Conservation (phyloP, 2,888 invertebrate genomes). For the Buathra laborator region DNA sequence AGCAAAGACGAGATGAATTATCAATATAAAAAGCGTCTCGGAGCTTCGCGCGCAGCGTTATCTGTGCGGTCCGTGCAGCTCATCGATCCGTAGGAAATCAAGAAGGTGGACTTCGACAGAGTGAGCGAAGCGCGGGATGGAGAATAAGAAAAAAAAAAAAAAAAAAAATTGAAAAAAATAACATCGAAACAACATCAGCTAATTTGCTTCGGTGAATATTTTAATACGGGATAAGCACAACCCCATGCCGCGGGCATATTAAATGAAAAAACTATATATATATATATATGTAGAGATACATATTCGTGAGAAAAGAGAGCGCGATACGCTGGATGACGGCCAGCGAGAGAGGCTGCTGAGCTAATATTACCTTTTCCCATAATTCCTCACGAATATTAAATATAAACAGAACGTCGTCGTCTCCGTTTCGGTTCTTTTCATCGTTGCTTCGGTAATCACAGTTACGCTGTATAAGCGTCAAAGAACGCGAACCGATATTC, state of each 20-base stretch:
- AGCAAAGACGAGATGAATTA: constrained; percentile 2
- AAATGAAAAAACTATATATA: background rate
- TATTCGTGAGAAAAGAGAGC: constrained; percentile 9
- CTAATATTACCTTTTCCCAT: constrained; percentile 71
- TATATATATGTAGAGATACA: constrained; percentile 6
- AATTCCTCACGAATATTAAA: constrained; percentile 69
- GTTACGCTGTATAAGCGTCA: background rate
- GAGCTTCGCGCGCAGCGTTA: background rate
- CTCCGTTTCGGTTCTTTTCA: background rate
- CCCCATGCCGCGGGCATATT: constrained; percentile 18
- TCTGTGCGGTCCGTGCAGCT: background rate
- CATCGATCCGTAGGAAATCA: constrained; percentile 3
- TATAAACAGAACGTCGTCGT: constrained; percentile 67
- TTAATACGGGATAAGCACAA: constrained; percentile 56
- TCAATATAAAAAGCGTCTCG: background rate
- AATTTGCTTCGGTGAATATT: constrained; percentile 66
- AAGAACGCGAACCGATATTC: constrained; percentile 7
- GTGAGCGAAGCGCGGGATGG: background rate
- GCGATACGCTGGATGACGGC: constrained; percentile 56
- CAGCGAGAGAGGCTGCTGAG: constrained; percentile 58
- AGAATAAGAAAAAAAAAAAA: constrained; percentile 21
- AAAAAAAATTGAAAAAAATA: background rate
- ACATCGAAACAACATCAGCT: constrained; percentile 55
- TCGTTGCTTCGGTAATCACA: constrained; percentile 34
- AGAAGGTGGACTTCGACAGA: background rate